A percentile compares a stretch with the other conserved stretches of the same genome.
Evolutionary conservation across 2,113 vertebrate genomes (phyloP).

Genomic region (Ploceus nigricollis): DNA sequence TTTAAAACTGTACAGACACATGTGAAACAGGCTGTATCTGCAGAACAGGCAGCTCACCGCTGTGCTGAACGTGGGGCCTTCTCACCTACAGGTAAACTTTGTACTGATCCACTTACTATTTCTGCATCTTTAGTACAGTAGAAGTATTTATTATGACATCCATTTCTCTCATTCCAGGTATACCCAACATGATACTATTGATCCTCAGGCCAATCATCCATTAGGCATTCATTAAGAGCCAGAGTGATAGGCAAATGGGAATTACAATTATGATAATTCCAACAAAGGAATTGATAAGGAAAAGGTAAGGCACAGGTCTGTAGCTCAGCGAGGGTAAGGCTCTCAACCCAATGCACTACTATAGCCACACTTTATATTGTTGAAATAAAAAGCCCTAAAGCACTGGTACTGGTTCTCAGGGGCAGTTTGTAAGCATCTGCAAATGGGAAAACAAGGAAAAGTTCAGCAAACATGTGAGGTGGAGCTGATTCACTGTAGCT

Average conservation of each 20-base stretch:
- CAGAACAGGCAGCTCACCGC: background rate
- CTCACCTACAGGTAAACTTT: background rate
- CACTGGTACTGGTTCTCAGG: background rate
- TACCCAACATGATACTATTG: background rate
- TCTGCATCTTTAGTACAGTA: background rate
- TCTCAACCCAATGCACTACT: background rate
- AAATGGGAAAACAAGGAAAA: background rate
- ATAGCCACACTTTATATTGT: background rate
- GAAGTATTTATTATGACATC: background rate
- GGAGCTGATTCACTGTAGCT: background rate
- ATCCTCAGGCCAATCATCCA: background rate
- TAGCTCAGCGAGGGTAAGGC: background rate
- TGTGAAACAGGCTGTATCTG: background rate
- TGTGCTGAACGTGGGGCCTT: background rate
- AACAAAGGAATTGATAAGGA: background rate
- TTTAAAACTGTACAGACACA: background rate
- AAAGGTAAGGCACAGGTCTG: background rate
- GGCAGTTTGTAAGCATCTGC: background rate
- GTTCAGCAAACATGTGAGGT: accelerated
- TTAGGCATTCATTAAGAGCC: conserved; percentile 7
- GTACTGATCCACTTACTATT: background rate
- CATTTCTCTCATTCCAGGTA: background rate
- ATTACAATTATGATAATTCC: background rate
- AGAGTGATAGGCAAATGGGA: background rate
- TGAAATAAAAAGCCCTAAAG: background rate